Percentiles rank a stretch among this genome's conserved stretches.
phyloP scores from a whole-genome alignment of 2,113 vertebrate species.

The Rattus rattus region DNA sequence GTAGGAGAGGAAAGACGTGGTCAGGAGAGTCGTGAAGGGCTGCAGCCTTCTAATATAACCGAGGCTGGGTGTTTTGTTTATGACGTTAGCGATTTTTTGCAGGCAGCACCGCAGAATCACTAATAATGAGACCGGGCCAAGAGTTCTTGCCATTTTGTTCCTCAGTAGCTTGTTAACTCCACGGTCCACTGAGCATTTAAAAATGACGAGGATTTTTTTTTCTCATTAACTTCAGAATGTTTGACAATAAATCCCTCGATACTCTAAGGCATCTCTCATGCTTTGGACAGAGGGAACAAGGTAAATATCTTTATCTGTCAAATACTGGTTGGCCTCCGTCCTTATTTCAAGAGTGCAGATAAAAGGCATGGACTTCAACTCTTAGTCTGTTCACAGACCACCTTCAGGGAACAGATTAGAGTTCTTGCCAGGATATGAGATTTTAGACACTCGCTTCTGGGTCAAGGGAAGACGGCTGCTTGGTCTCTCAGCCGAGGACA shows the following conservation, averaged over 20 bases:
- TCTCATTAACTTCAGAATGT: conserved; percentile 51
- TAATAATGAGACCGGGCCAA: conserved; percentile 38
- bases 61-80: background rate
- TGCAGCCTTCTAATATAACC: background rate
- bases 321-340: background rate
- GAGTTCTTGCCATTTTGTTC: conserved; percentile 31
- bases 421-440: background rate
- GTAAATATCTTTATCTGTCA: background rate
- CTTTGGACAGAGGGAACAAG: background rate
- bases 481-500: background rate
- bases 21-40: background rate
- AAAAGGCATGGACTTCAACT: background rate
- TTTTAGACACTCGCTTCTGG: background rate
- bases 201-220: conserved; percentile 35
- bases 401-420: background rate
- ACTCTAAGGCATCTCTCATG: background rate
- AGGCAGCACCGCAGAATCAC: conserved; percentile 24
- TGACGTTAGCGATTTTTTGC: background rate
- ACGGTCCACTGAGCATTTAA: conserved; percentile 37
- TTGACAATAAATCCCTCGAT: conserved; percentile 27
- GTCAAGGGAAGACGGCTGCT: background rate
- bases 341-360: background rate
- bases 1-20: background rate
- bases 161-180: conserved; percentile 39
- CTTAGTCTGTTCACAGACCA: background rate